Evolutionary conservation across 2,113 vertebrate genomes (phyloP).

Genomic region (Psittacula cyanocephala): DNA sequence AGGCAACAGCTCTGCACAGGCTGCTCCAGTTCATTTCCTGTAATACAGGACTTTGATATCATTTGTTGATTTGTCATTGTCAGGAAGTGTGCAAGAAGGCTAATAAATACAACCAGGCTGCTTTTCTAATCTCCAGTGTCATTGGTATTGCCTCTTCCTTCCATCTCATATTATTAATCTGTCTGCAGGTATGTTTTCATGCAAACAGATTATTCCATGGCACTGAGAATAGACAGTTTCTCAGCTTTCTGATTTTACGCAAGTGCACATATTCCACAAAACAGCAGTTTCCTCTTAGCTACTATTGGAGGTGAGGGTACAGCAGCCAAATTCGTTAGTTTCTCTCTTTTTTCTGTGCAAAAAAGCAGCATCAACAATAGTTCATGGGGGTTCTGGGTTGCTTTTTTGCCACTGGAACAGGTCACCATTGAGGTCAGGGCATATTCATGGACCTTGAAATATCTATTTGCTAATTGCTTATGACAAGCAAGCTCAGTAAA

Average conservation of each 20-base stretch:
- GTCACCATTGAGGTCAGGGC: background rate
- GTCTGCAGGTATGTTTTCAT: background rate
- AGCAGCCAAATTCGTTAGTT: background rate
- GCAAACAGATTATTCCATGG: background rate
- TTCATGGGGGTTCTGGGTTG: background rate
- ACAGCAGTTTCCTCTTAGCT: background rate
- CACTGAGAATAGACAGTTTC: background rate
- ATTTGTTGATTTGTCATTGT: constrained; percentile 14
- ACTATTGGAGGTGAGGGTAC: background rate
- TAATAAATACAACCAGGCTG: background rate
- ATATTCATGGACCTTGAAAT: background rate
- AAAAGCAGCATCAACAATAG: background rate
- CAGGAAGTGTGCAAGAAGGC: background rate
- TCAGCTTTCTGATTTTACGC: background rate
- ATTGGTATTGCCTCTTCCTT: background rate
- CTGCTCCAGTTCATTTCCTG: background rate
- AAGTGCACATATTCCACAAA: background rate
- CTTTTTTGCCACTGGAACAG: background rate
- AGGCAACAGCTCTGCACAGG: background rate
- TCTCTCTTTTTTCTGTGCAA: background rate
- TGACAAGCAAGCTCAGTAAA: background rate
- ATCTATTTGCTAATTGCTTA: background rate
- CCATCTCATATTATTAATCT: background rate
- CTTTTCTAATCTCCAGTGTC: background rate
- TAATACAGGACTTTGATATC: background rate